A percentile compares a stretch with the other conserved stretches of the same genome.
These are phyloP conservation scores for Chrysopilus asiliformis DNA, from an alignment of 2,888 invertebrate genomes.

Conservation along the genomic window DNA sequence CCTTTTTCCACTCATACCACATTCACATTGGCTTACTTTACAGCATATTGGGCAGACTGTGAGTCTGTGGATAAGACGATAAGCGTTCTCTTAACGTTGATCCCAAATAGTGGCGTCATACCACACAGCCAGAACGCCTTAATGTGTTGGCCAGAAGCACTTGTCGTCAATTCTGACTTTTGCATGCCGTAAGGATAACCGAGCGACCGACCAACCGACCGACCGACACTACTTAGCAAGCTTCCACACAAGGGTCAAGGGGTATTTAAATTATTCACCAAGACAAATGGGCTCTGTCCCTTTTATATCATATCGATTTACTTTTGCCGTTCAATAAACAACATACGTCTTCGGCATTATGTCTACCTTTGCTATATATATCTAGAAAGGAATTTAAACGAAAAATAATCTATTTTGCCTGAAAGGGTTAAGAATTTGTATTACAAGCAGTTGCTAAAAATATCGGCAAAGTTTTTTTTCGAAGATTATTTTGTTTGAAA, in stretches of 20 bases:
- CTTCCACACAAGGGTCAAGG: conserved; percentile 12
- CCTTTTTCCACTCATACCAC: background rate
- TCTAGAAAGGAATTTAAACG: too few species aligned
- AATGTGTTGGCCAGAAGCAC: background rate
- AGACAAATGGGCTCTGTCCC: conserved; percentile 12
- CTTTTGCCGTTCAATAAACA: too few species aligned
- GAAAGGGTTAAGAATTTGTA: too few species aligned
- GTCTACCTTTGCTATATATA: too few species aligned
- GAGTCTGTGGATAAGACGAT: too few species aligned
- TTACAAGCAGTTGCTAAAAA: too few species aligned
- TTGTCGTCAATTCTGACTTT: background rate
- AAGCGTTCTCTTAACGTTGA: background rate
- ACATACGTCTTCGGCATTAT: too few species aligned
- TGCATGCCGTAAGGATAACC: background rate
- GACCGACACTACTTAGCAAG: background rate
- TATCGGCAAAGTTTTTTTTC: too few species aligned
- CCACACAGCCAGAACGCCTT: background rate
- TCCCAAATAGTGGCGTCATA: background rate
- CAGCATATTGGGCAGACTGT: too few species aligned
- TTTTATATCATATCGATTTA: background rate
- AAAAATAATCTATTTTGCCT: too few species aligned
- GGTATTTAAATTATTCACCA: conserved; percentile 14
- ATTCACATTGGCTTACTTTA: too few species aligned
- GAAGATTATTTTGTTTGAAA: too few species aligned
- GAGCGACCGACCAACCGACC: background rate